Base-by-base conservation (phyloP, 2,888 invertebrate genomes). In the Lepas anatifera region DNA sequence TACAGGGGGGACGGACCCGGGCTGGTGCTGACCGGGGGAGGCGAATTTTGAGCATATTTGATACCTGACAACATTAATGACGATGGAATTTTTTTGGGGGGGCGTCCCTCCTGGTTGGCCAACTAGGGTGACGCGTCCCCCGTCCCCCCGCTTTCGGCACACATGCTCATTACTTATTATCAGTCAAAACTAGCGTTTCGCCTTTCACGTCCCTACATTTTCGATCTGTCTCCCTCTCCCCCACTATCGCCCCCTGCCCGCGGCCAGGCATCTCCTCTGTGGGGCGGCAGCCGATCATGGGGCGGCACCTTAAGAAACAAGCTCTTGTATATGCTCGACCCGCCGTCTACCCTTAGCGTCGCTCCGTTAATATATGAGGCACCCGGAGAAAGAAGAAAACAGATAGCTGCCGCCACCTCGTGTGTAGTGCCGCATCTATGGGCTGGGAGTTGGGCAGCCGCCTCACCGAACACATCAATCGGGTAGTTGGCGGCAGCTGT, bases 401-500 rank as follows among this genome's bases (percentile, higher is more conserved):
- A 81, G 1, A 82, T 82, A 32, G 80, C 78, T 27, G 78, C 78
- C n/a, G 82, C 79, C 32, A 81, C 81, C 78, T 83, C 83, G 73
- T 81, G 81, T 25, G 80, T 76, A 37, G 76, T 77, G 13, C 82
- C 82, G 2, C 81, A 76, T 70, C 83, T 73, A 72, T 80, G 78
- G 27, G 80, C 77, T 3, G 83, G 83, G 43, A 82, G 69, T 10
- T 74, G 71, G 4, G 77, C 77, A 32, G 77, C 76, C 8, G 74
- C 73, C 2, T 68, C 50, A 4, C 76, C 75, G 75, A 82, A 82
- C 46, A 81, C 74, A 69, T 78, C 76, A 43, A 76, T 75, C 3
- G 76, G 77, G 75, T 83, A 83, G 75, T 83, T 83, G 27, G 77
- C 80, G 22, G 80, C 80, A 29, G 83, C 83, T 25, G 83, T 81